A percentile compares a stretch with the other conserved stretches of the same genome.
Evolutionary conservation across 2,888 invertebrate species (phyloP).

Genomic region (Seira ritae): DNA sequence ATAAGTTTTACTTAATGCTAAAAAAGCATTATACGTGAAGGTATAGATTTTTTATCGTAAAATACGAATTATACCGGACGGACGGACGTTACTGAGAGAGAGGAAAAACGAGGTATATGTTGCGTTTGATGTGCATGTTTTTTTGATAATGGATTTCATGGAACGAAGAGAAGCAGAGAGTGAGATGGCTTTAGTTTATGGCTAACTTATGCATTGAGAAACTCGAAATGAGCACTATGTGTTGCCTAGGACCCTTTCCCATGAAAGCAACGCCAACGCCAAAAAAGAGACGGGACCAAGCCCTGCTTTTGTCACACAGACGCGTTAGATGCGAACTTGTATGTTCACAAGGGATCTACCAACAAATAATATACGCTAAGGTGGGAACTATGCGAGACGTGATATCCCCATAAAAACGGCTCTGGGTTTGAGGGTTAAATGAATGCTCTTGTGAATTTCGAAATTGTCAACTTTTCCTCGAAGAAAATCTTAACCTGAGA

Average conservation of each 20-base stretch:
- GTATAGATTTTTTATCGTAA: neutral
- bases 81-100: neutral
- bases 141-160: neutral
- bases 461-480: neutral
- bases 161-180: neutral
- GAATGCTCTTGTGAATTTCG: neutral
- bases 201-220: neutral
- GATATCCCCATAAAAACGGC: conserved; percentile 25
- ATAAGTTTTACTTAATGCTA: neutral
- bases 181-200: neutral
- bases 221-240: neutral
- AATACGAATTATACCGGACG: conserved; percentile 5
- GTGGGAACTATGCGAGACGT: conserved; percentile 17
- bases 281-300: conserved; percentile 32
- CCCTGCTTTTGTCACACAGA: conserved; percentile 46
- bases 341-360: conserved; percentile 33
- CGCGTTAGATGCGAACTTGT: conserved; percentile 21
- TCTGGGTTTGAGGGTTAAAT: conserved; percentile 14
- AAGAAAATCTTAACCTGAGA: conserved; percentile 16
- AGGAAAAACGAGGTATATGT: neutral
- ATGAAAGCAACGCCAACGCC: conserved; percentile 42
- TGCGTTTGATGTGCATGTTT: neutral
- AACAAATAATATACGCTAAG: conserved; percentile 23
- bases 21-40: neutral
- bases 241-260: conserved; percentile 30